Percentiles rank a stretch among this genome's conserved stretches.
These are phyloP conservation scores for Alauda arvensis DNA, from an alignment of 2,797 vertebrate genomes.

Conservation along the genomic window DNA sequence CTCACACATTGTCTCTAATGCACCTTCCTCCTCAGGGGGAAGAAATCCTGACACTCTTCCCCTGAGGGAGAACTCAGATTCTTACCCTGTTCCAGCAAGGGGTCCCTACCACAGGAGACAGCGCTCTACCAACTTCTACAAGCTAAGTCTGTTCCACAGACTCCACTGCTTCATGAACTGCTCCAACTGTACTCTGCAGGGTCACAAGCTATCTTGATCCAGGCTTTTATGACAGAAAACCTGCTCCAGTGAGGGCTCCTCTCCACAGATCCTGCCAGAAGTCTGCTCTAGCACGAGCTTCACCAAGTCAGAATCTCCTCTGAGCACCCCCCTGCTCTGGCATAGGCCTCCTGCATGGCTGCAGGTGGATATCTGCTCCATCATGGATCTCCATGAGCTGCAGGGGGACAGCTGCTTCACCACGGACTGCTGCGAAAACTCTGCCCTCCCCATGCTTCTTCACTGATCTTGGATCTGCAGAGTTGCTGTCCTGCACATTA, in stretches of 20 bases:
- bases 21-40: neutral
- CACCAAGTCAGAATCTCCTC: neutral
- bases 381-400: neutral
- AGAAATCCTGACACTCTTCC: neutral
- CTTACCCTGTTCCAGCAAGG: neutral
- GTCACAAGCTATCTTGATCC: neutral
- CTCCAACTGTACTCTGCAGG: no score
- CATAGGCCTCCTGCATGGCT: neutral
- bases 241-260: neutral
- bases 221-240: neutral
- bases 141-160: neutral
- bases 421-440: neutral
- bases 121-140: neutral
- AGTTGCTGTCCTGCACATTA: neutral
- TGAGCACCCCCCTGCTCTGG: fast-evolving
- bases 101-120: no score
- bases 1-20: neutral
- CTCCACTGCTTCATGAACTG: neutral
- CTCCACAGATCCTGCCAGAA: neutral
- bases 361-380: neutral
- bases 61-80: neutral
- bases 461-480: neutral
- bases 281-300: neutral
- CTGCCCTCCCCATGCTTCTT: neutral
- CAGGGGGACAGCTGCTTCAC: neutral